phyloP scores from a whole-genome alignment of 1,140 invertebrate genomes.

The Drosophila bifasciata region DNA sequence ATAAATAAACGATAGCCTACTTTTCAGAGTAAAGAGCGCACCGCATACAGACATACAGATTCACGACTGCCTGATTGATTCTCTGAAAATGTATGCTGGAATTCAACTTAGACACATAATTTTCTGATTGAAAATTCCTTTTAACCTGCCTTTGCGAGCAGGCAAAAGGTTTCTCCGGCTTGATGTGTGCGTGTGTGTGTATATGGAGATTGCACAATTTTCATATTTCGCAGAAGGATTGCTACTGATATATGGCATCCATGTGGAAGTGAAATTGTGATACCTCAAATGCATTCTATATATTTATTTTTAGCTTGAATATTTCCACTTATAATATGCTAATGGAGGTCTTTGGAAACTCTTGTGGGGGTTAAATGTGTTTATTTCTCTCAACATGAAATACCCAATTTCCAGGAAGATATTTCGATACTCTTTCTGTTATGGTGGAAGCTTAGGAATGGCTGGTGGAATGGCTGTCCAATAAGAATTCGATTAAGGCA shows the following conservation, averaged over 20 bases:
- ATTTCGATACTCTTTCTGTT: not conserved
- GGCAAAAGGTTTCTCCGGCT: no score
- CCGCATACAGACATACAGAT: no score
- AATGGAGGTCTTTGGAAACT: conserved; percentile 6
- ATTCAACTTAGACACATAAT: not conserved
- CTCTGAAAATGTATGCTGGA: no score
- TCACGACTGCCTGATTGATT: no score
- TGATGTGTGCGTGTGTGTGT: no score
- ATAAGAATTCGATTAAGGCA: conserved; percentile 38
- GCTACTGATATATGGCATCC: no score
- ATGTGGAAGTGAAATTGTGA: no score
- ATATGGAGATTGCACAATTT: no score
- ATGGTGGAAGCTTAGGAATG: not conserved
- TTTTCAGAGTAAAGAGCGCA: conserved; percentile 23
- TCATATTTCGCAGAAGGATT: no score
- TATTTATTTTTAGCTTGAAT: not conserved
- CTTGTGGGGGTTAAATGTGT: conserved; percentile 2
- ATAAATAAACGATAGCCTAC: conserved; percentile 53
- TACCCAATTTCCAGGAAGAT: not conserved
- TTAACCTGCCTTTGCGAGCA: no score
- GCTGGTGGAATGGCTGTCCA: conserved; percentile 26
- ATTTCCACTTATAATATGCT: not conserved
- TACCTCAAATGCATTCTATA: not conserved
- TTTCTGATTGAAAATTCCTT: no score
- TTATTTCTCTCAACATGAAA: not conserved